These are phyloP conservation scores for Gasterosteus nipponicus DNA, from an alignment of 2,113 vertebrate genomes.

Conservation along the genomic window DNA sequence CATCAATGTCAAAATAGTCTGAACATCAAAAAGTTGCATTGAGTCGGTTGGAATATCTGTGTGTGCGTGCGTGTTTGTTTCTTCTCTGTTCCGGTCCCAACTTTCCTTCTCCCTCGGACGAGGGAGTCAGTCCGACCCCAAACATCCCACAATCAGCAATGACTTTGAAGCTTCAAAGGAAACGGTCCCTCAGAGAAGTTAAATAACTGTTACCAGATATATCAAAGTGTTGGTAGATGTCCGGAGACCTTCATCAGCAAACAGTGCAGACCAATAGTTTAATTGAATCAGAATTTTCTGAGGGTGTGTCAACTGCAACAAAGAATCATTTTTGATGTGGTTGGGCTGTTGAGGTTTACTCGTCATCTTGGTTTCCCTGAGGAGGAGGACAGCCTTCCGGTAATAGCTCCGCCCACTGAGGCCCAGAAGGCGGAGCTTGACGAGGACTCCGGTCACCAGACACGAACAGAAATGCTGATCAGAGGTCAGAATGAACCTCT, in stretches of 20 bases:
- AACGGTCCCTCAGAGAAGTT: slow-evolving; percentile 19
- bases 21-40: background rate
- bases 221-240: background rate
- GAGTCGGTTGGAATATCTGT: background rate
- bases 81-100: background rate
- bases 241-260: background rate
- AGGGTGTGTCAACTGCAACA: background rate
- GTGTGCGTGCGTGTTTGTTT: background rate
- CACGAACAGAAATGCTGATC: slow-evolving; percentile 32
- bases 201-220: slow-evolving; percentile 7
- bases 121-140: slow-evolving; percentile 66
- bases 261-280: background rate
- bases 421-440: slow-evolving; percentile 65
- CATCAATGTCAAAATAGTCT: background rate
- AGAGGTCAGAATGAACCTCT: slow-evolving; percentile 44
- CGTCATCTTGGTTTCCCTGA: background rate
- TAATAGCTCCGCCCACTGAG: slow-evolving; percentile 84
- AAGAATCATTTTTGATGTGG: background rate
- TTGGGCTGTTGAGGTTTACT: background rate
- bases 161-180: slow-evolving; percentile 55
- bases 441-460: slow-evolving; percentile 79
- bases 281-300: background rate
- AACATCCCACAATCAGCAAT: slow-evolving; percentile 44
- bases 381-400: slow-evolving; percentile 72
- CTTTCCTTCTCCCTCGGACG: slow-evolving; percentile 46